Base-by-base conservation (phyloP, 2,113 vertebrate genomes). In the Morone chrysops region DNA sequence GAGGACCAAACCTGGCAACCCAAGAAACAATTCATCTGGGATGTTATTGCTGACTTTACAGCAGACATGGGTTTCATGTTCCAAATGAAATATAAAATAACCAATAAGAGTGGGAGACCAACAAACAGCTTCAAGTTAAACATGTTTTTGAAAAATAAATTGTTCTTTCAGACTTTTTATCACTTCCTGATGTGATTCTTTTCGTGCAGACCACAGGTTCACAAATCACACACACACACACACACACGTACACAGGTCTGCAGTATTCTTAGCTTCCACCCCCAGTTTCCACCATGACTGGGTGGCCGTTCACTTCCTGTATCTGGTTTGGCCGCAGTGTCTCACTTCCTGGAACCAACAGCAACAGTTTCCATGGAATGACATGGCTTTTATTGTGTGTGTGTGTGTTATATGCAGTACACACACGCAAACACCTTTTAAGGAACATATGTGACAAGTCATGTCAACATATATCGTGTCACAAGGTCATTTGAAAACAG, bases 211-310 rank as follows among this genome's bases (percentile, higher is more conserved):
- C 80, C 80, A 78, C 67, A 70, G 54, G 22, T 80, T 75, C 54
- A 57, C 67, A 78, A 65, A 68, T 20, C 51, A 36, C 51, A 57
- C 51, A 54, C 31, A 62, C 45, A 83, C 70, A 70, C 31, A 69
- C 59, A 73, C 25, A 43, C 1, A 74, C n/a, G 43, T 16, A 65
- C 31, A 74, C 72, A 77, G 40, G 65, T 89, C 78, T 90, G 62
- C 51, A 41, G 63, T 94, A 90, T 92, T 92, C 62, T 88, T 89
- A 87, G 83, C 83, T 79, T 85, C 84, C 87, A 53, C 89, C 88
- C 75, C 75, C 87, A 80, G 78, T 91, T 92, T 90, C 85, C 91
- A 90, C 87, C 65, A 82, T 92, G 91, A 93, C 89, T 89, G 45
- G 81, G 69, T 72, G 79, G 62, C 71, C 45, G 51, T 84, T 71